phyloP scores from a whole-genome alignment of 1,140 invertebrate species.

The Dendrolimus kikuchii region DNA sequence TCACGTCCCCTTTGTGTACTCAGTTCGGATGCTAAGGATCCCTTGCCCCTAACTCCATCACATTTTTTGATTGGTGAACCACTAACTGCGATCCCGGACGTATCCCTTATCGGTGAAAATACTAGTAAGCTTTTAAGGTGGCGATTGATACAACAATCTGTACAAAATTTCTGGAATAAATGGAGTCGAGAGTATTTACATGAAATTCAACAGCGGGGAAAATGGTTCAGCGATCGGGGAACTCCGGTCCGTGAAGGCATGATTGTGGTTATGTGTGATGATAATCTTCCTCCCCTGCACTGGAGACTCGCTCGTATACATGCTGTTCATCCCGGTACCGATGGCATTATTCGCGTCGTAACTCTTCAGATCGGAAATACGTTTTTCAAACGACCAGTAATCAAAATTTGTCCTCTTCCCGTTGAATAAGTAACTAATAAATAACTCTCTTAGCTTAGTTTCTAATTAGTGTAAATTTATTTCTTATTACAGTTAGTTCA shows the following conservation, averaged over 20 bases:
- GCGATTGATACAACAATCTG: slow-evolving; percentile 17
- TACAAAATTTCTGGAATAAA: slow-evolving; percentile 18
- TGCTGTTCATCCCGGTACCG: too few relatives aligned
- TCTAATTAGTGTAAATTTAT: too few relatives aligned
- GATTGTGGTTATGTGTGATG: slow-evolving; percentile 12
- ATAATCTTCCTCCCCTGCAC: slow-evolving; percentile 22
- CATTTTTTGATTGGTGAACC: slow-evolving; percentile 34
- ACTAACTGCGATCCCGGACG: slow-evolving; percentile 11
- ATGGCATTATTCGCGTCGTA: too few relatives aligned
- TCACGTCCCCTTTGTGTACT: too few relatives aligned
- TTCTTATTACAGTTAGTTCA: too few relatives aligned
- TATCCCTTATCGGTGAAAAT: slow-evolving; percentile 2
- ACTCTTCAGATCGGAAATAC: too few relatives aligned
- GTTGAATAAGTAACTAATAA: too few relatives aligned
- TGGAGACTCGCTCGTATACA: slow-evolving; percentile 34
- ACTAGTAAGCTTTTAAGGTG: slow-evolving; percentile 16
- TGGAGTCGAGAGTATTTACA: slow-evolving; percentile 33
- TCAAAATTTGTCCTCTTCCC: too few relatives aligned
- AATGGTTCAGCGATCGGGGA: too few relatives aligned
- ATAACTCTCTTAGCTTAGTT: too few relatives aligned
- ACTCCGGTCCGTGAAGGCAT: slow-evolving; percentile 10
- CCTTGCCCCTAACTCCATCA: slow-evolving; percentile 23
- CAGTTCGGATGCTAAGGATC: slow-evolving; percentile 21
- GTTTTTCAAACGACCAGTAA: too few relatives aligned
- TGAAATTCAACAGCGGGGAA: slow-evolving; percentile 24